Base-by-base conservation (phyloP, 2,113 vertebrate genomes). In the Podarcis raffonei region DNA sequence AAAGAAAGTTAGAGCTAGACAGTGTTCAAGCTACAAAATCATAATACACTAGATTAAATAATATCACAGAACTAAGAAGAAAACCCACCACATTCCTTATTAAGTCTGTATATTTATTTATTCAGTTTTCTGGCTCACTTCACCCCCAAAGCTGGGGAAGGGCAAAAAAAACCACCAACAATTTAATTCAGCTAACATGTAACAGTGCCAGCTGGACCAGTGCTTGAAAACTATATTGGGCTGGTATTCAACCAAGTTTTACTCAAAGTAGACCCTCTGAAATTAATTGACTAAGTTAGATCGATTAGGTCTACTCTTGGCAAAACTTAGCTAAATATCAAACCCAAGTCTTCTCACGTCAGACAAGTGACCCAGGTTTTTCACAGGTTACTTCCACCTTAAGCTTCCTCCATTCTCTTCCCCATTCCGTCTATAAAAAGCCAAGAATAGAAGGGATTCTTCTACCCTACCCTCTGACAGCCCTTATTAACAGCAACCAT, bases 11-110 rank as follows among this genome's bases (percentile, higher is more conserved):
- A 69, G 9, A 72, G 27, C 65, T 59, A 84, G 81, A 74, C 20
- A 71, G 53, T 16, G 79, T 35, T 83, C 81, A 83, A 90, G 90
- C 27, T 83, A 23, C 3, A 23, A 9, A 89, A 42, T 81, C 37
- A 16, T 85, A 84, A 53, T 89, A 89, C 62, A 74, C 79, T 81
- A 62, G 78, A 57, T 72, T 57, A 66, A 87, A 87, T 32, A 72
- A 87, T 81, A 87, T 59, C 42, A 71, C 39, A 79, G 30, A 16
- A 30, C 39, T 83, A n/a, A 72, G 39, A 53, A 71, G 30, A 86
- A 86, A 30, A 78, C 32, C 30, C 71, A n/a, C 35, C 37, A 12
- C 16, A 75, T 76, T 35, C 81, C 71, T 83, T 81, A 62, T 82
- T 48, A 79, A 77, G 23, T 42, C 84, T 42, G 76, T 53, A 32